Conservation (phyloP, 2,888 invertebrate species). For the Lithophane semibrunnea region DNA sequence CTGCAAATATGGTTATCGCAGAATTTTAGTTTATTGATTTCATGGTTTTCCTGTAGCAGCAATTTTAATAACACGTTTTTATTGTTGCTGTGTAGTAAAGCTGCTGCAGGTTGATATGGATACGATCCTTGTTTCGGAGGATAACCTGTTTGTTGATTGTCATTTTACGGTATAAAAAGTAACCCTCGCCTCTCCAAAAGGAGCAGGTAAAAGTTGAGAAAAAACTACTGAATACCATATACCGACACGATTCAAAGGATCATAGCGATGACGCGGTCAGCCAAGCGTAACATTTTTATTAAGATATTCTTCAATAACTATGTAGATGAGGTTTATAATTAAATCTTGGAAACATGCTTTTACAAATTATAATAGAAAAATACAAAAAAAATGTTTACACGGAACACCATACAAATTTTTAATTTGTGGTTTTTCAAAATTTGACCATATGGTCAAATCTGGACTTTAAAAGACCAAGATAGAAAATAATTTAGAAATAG, state of each 20-base stretch:
- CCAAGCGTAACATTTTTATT: constrained; percentile 33
- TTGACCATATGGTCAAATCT: neutral
- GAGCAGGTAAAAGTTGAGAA: constrained; percentile 57
- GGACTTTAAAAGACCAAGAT: neutral
- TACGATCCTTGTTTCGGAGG: neutral
- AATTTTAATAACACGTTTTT: neutral
- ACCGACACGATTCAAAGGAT: constrained; percentile 41
- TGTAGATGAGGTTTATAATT: constrained; percentile 10
- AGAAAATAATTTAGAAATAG: neutral
- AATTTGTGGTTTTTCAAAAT: neutral
- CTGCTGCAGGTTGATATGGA: neutral
- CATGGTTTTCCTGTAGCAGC: constrained; percentile 6
- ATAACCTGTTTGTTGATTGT: constrained; percentile 36
- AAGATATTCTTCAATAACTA: constrained; percentile 30
- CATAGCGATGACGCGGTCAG: constrained; percentile 23
- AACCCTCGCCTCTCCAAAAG: constrained; percentile 35
- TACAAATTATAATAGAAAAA: neutral
- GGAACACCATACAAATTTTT: neutral
- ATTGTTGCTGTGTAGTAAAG: neutral
- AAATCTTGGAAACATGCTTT: constrained; percentile 1
- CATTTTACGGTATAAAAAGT: constrained; percentile 25
- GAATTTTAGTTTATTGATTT: constrained; percentile 8
- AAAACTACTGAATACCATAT: constrained; percentile 20
- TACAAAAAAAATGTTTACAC: neutral
- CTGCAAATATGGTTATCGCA: constrained; percentile 1